Percentiles rank a stretch among this genome's conserved stretches.
phyloP scores from a whole-genome alignment of 2,888 invertebrate genomes.

The Steinernema scapterisci region DNA sequence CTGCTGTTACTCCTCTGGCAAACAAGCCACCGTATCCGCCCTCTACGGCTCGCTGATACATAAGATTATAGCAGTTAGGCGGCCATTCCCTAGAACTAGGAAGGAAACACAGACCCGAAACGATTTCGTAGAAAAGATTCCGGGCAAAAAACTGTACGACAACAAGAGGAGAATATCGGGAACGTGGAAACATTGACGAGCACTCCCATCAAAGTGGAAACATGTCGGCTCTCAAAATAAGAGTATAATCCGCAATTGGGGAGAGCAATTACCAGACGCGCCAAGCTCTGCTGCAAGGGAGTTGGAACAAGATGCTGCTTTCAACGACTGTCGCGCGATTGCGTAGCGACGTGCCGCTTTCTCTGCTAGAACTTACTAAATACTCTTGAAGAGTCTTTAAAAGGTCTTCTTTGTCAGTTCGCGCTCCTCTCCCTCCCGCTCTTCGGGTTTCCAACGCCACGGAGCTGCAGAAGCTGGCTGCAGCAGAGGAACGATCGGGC shows the following conservation, averaged over 20 bases:
- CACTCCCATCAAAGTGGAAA: background rate
- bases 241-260: conserved; percentile 26
- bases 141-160: too few species aligned
- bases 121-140: too few species aligned
- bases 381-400: background rate
- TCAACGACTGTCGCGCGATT: background rate
- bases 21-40: conserved; percentile 20
- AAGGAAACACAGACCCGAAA: too few species aligned
- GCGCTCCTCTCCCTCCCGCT: background rate
- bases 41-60: background rate
- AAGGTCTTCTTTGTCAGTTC: too few species aligned
- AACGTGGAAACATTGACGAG: background rate
- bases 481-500: background rate
- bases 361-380: background rate
- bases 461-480: background rate
- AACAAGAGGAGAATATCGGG: too few species aligned
- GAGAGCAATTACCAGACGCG: conserved; percentile 15
- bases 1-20: background rate
- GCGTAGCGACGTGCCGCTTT: background rate
- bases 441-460: background rate
- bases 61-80: background rate
- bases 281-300: conserved; percentile 8
- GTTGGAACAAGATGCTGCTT: conserved; percentile 24
- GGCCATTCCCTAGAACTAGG: too few species aligned
- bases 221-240: background rate